These are phyloP conservation scores for Limanda limanda DNA, from an alignment of 2,113 vertebrate genomes.

Conservation along the genomic window DNA sequence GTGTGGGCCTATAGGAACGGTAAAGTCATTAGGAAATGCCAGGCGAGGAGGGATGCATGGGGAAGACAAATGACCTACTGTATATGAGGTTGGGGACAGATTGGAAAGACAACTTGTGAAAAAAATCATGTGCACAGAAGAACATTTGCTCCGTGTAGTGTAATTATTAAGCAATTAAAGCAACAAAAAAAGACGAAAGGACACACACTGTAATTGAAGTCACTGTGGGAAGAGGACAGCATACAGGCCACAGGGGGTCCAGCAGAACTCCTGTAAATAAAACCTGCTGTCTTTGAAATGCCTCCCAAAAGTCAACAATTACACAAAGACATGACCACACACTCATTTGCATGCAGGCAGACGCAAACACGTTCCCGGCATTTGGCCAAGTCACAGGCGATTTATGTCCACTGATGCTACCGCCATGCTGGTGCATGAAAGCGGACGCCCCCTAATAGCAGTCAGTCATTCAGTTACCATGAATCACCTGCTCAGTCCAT, in stretches of 20 bases:
- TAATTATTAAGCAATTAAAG: slow-evolving; percentile 51
- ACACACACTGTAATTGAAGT: slow-evolving; percentile 11
- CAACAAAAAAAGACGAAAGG: slow-evolving; percentile 15
- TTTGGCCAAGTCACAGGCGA: slow-evolving; percentile 37
- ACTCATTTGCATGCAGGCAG: slow-evolving; percentile 30
- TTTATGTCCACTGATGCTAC: slow-evolving; percentile 38
- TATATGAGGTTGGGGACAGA: slow-evolving; percentile 42
- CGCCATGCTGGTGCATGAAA: slow-evolving; percentile 35
- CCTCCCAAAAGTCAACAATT: slow-evolving; percentile 20
- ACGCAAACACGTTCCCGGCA: slow-evolving; percentile 42
- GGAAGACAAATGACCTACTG: slow-evolving; percentile 67
- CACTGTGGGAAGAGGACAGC: background rate
- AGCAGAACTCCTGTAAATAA: slow-evolving; percentile 25
- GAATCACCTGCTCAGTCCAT: slow-evolving; percentile 63
- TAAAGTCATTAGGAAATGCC: slow-evolving; percentile 72
- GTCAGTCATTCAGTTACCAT: slow-evolving; percentile 43
- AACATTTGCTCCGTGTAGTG: slow-evolving; percentile 29
- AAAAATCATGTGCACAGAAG: background rate
- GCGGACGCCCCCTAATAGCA: slow-evolving; percentile 33
- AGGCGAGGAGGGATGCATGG: slow-evolving; percentile 35
- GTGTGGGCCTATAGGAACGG: slow-evolving; percentile 34
- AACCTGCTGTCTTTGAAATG: slow-evolving; percentile 17
- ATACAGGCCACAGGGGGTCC: background rate
- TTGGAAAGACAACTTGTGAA: slow-evolving; percentile 21
- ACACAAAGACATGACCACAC: slow-evolving; percentile 4